Conservation (phyloP, 2,797 vertebrate genomes). For the Lepus townsendii region DNA sequence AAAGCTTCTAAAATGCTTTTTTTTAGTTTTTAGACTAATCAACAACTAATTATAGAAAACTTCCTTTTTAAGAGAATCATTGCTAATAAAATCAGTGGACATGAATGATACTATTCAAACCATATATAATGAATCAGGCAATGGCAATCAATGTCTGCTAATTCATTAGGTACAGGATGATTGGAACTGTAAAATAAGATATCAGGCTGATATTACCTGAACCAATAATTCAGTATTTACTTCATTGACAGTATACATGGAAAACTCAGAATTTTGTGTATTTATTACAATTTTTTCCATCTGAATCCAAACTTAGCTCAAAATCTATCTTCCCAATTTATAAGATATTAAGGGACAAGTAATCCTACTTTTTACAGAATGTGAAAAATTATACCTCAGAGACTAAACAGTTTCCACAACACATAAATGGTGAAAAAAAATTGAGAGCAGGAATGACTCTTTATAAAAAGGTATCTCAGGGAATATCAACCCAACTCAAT, state of each 20-base stretch:
- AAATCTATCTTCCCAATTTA: neutral
- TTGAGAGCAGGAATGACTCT: neutral
- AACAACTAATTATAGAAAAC: neutral
- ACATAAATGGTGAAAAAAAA: neutral
- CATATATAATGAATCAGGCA: neutral
- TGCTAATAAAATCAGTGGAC: neutral
- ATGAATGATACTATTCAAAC: neutral
- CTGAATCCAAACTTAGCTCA: neutral
- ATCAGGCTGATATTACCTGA: neutral
- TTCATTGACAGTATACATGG: neutral
- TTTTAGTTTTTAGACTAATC: neutral
- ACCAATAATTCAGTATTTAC: neutral
- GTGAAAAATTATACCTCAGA: constrained; percentile 9
- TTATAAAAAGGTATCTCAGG: neutral
- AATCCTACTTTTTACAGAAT: neutral
- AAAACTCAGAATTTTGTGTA: neutral
- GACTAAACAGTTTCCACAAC: neutral
- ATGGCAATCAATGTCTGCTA: neutral
- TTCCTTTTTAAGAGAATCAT: neutral
- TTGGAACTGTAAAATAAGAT: neutral
- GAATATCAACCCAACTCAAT: neutral
- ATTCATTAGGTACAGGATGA: neutral
- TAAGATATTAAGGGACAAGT: neutral
- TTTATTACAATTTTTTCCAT: neutral
- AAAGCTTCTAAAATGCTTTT: neutral